Base-by-base conservation (phyloP, 2,797 vertebrate species). In the Alectoris magna region DNA sequence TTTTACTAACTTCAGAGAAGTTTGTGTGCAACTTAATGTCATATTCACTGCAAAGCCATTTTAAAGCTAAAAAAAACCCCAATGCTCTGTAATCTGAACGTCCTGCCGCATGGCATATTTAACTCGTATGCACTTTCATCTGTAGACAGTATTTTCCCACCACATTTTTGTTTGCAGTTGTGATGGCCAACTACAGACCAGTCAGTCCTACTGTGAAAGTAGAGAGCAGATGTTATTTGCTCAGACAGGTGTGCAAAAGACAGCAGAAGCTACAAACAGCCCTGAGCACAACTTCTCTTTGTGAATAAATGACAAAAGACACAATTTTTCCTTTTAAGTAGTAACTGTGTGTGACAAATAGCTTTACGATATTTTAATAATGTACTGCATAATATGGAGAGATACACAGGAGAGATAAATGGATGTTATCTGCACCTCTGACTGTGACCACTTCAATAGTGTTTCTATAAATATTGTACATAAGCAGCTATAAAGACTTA, bases 11-110 rank as follows among this genome's bases (percentile, higher is more conserved):
- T 93, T 91, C 59, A 48, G 9, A 26, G 49, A 51, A 58, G 31
- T 76, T 91, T 73, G 62, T 43, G 46, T 71, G 79, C 64, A 93
- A 90, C 77, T 93, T 90, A 67, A 10, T 73, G 92, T 51, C 48
- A 91, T 71, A 94, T 82, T 82, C 88, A 91, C 80, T 87, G 91
- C 34, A 2, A 96, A 95, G 83, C 11, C 21, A 80, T 94, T 92
- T 92, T 41, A 92, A 94, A 96, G 84, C 68, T 94, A 94, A 82
- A 93, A 85, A 48, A 93, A 85, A 34, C 34, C 34, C 34, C 34
- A 76, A 91, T 5, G 5, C 10, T 46, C 76, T 81, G 85, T 85
- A 87, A 94, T 82, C 84, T 93, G 88, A 91, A 96, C 7, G 12
- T n/a, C 83, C 87, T 91, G 46, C 80, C 88, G 77, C 69, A 89